A percentile compares a stretch with the other conserved stretches of the same genome.
Conservation (phyloP, 2,113 vertebrate species). For the Macroglossus sobrinus region DNA sequence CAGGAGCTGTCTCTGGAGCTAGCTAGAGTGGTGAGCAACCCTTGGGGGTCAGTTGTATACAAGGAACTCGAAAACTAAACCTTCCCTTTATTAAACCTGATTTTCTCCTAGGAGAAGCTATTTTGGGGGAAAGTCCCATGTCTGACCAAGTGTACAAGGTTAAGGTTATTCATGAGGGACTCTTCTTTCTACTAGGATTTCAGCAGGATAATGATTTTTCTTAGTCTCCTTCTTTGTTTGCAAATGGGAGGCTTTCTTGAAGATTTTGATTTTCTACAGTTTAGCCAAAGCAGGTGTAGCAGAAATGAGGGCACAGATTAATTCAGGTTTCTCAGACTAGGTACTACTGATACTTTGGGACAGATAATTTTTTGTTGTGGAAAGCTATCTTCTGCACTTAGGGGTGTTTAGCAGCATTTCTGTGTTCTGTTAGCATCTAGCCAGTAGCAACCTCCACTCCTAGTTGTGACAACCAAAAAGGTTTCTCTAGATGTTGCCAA, state of each 20-base stretch:
- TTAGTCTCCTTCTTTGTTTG: not conserved
- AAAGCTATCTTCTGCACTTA: not conserved
- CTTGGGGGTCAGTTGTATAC: not conserved
- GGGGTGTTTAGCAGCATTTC: not conserved
- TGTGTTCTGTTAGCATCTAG: not conserved
- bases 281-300: not conserved
- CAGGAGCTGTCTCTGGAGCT: conserved; percentile 65
- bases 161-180: not conserved
- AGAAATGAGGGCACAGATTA: not conserved
- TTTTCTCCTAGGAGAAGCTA: not conserved
- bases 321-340: not conserved
- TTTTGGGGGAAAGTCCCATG: not conserved
- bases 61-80: not conserved
- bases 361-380: not conserved
- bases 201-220: not conserved
- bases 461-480: not conserved
- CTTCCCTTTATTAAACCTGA: conserved; percentile 6
- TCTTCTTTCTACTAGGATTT: not conserved
- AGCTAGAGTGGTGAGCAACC: conserved; percentile 65
- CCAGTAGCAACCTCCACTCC: not conserved
- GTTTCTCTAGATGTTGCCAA: not conserved
- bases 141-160: not conserved
- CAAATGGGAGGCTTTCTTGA: not conserved
- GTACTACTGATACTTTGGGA: not conserved
- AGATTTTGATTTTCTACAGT: not conserved